Evolutionary conservation across 1,140 invertebrate genomes (phyloP), one percentile per base, ranked within the genome.

Genomic region (Bradynema listronoti): DNA sequence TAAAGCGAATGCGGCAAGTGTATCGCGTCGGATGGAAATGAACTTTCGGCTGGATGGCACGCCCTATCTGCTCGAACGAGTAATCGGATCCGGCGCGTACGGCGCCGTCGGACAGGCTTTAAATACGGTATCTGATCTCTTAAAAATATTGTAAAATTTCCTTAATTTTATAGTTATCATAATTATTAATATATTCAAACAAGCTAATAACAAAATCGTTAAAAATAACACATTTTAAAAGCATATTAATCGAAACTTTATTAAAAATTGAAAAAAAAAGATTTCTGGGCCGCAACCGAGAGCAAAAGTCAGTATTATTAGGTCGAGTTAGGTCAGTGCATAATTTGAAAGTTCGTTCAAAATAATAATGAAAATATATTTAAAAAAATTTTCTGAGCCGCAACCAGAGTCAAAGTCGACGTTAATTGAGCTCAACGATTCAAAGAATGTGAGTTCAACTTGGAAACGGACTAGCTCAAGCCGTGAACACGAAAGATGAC

Each of bases 11-110:
- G 16, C 4, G 34, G 47, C 16, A 50, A 50, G 34, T 50, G 47
- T 16, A n/a, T 50, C 47, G 3, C 16, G 47, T 30, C 29, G 34
- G 27, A 29, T 50, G 5, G 3, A 30, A 3, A 58, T 59, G 55
- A 63, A 42, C 32, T 65, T 65, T 2, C 59, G 70, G 36, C 19
- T 65, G 34, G 60, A 71, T 14, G 63, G 61, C 19, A 65, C 66
- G n/a, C 65, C 65, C 30, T 65, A 65, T 25, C 3, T 16, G 24
- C 24, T 65, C 19, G 53, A 65, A n/a, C 42, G 70, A 33, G 70
- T 65, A 19, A 71, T 65, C 61, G 63, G 63, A 30, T 49, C 30
- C 22, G 61, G 61, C 7, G 63, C 63, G 22, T 65, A 65, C 34
- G 63, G 63, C 16, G 41, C 66, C 9, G 63, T 65, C 5, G 30